Percentiles rank a stretch among this genome's conserved stretches.
These are phyloP conservation scores for Brachymystax lenok DNA, from an alignment of 2,797 vertebrate species.

Conservation along the genomic window DNA sequence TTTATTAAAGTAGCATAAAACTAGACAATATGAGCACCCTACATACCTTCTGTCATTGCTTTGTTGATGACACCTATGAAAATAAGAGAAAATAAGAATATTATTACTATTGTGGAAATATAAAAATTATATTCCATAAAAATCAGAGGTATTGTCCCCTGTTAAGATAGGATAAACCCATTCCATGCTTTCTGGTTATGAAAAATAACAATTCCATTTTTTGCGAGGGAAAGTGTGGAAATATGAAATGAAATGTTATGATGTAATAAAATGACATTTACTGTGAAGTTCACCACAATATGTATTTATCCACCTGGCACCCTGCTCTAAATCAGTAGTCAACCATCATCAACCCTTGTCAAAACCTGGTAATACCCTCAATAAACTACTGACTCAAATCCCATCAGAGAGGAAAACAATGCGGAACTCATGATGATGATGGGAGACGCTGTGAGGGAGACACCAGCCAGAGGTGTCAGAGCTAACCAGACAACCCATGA, in stretches of 20 bases:
- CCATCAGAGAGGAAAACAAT: not conserved
- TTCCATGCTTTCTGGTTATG: not conserved
- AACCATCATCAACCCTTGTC: too few species aligned
- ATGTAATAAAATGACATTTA: too few species aligned
- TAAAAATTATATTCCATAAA: conserved; percentile 9
- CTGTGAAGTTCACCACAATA: too few species aligned
- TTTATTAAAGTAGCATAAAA: not conserved
- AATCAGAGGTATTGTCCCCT: not conserved
- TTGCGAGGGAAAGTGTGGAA: not conserved
- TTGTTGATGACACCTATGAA: conserved; percentile 33
- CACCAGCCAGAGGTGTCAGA: not conserved
- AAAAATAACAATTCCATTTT: not conserved
- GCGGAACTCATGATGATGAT: not conserved
- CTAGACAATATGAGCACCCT: not conserved
- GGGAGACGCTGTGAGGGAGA: not conserved
- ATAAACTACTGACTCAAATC: not conserved
- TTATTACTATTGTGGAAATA: conserved; percentile 7
- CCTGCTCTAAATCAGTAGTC: too few species aligned
- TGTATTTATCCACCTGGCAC: too few species aligned
- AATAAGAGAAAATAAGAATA: conserved; percentile 17
- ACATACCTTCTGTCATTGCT: conserved; percentile 48
- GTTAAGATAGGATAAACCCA: not conserved
- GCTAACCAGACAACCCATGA: not conserved
- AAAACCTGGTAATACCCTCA: not conserved
- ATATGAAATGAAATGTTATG: too few species aligned